Conservation (phyloP, 2,113 vertebrate species). For the Podiceps cristatus region DNA sequence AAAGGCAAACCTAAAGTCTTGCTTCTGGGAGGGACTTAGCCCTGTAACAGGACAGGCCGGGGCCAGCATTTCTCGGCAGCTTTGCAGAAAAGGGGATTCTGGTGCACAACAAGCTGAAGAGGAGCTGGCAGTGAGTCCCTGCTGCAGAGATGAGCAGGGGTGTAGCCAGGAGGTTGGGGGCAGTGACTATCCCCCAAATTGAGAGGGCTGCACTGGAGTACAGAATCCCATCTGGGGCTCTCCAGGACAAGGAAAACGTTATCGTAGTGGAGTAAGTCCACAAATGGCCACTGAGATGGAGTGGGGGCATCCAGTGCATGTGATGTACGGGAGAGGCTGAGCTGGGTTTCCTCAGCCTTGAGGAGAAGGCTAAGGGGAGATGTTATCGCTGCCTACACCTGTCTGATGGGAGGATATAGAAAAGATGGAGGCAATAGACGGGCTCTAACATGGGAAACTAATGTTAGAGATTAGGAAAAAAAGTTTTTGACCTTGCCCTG, state of each 20-base stretch:
- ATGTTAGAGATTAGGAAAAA: background rate
- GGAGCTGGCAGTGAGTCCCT: background rate
- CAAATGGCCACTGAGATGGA: too few relatives aligned
- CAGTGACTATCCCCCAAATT: background rate
- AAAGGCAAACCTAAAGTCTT: background rate
- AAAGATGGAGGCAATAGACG: background rate
- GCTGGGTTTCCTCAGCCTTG: background rate
- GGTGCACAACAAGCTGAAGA: background rate
- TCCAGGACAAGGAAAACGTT: background rate
- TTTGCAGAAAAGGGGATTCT: background rate
- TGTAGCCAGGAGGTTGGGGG: fast-evolving
- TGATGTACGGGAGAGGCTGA: background rate
- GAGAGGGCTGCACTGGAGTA: background rate
- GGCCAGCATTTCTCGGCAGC: background rate
- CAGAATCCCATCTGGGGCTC: background rate
- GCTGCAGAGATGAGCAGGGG: background rate
- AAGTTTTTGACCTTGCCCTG: background rate
- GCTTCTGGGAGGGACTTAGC: background rate
- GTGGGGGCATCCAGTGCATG: too few relatives aligned
- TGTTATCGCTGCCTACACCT: background rate
- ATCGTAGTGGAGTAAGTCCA: background rate
- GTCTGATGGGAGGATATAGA: background rate
- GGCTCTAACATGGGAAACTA: background rate
- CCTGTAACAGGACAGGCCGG: background rate
- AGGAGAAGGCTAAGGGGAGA: background rate